Percentiles rank a stretch among this genome's conserved stretches.
These are phyloP conservation scores for Lasioglossum lativentre DNA, from an alignment of 2,888 invertebrate genomes.

Conservation along the genomic window DNA sequence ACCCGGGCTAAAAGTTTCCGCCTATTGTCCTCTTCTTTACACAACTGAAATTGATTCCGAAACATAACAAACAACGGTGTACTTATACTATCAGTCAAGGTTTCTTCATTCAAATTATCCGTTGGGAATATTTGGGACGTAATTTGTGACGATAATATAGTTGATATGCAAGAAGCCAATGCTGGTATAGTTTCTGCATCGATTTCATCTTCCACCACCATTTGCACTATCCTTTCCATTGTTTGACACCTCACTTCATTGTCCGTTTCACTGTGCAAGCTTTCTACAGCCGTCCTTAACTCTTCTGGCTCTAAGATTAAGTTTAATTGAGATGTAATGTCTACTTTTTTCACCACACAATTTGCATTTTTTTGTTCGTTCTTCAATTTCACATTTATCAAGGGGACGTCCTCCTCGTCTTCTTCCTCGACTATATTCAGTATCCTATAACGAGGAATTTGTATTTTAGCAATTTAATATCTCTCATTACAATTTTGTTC, in stretches of 20 bases:
- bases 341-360: conserved; percentile 79
- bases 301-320: conserved; percentile 85
- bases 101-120: conserved; percentile 86
- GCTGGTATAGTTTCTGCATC: conserved; percentile 87
- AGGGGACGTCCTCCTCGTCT: conserved; percentile 91
- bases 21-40: conserved; percentile 90
- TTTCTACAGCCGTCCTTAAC: conserved; percentile 86
- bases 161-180: conserved; percentile 87
- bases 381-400: conserved; percentile 91
- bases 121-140: conserved; percentile 86
- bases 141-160: conserved; percentile 86
- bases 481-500: not conserved
- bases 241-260: conserved; percentile 88
- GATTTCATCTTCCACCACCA: conserved; percentile 87
- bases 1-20: conserved; percentile 92
- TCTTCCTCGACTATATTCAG: conserved; percentile 86
- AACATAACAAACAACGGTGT: conserved; percentile 95
- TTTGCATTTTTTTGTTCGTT: conserved; percentile 81
- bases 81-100: conserved; percentile 91
- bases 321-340: conserved; percentile 78
- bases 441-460: conserved; percentile 73
- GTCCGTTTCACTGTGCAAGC: conserved; percentile 87
- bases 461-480: not conserved
- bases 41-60: conserved; percentile 91
- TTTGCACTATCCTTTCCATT: conserved; percentile 88